A percentile compares a stretch with the other conserved stretches of the same genome.
Conservation (phyloP, 2,797 vertebrate genomes). For the Micromesistius poutassou region DNA sequence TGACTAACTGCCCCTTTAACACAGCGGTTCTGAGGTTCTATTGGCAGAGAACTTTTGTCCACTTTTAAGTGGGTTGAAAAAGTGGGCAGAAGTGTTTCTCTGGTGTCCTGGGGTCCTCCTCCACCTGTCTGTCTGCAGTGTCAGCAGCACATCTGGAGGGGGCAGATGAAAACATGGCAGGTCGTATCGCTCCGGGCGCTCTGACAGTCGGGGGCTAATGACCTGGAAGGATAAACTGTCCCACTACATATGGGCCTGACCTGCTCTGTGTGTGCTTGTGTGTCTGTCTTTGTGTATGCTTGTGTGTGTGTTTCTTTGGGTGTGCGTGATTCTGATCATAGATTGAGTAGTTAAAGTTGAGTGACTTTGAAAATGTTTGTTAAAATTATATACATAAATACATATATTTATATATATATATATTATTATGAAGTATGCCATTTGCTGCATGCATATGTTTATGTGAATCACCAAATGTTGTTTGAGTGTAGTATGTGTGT, state of each 20-base stretch:
- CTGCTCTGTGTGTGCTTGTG: constrained; percentile 12
- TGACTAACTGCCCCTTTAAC: background rate
- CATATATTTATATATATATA: background rate
- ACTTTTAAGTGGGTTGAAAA: background rate
- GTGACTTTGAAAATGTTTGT: background rate
- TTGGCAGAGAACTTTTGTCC: background rate
- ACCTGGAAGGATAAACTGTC: constrained; percentile 57
- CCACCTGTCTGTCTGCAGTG: constrained; percentile 35
- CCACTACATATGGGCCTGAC: constrained; percentile 51
- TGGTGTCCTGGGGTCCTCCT: background rate
- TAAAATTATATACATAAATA: too few relatives aligned
- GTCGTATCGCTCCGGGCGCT: constrained; percentile 45
- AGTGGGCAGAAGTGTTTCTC: constrained; percentile 17
- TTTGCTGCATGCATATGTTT: background rate
- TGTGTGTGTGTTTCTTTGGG: constrained; percentile 4
- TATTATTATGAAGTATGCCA: background rate
- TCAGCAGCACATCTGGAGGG: constrained; percentile 61
- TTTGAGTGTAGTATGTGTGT: background rate
- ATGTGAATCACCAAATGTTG: background rate
- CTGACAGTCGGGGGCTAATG: constrained; percentile 64
- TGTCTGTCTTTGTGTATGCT: constrained; percentile 7
- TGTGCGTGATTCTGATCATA: background rate
- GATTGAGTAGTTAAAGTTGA: background rate
- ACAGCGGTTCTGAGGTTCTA: background rate
- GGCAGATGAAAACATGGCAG: constrained; percentile 42